A percentile compares a stretch with the other conserved stretches of the same genome.
Evolutionary conservation across 2,113 vertebrate species (phyloP).

Genomic region (Callipepla squamata): DNA sequence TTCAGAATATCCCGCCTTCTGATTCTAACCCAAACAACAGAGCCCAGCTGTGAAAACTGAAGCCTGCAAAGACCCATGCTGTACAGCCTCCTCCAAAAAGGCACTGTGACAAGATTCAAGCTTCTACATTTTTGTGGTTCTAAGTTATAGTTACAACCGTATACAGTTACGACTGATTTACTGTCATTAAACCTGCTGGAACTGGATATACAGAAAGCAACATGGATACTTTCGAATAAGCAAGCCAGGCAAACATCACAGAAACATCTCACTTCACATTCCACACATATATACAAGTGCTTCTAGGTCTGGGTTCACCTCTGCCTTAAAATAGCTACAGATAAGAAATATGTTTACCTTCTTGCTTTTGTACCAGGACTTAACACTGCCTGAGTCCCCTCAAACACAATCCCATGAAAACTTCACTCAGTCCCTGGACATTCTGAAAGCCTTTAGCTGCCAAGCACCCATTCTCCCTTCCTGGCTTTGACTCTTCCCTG

Average conservation of each 20-base stretch:
- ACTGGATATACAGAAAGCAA: not conserved
- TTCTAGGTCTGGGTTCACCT: not conserved
- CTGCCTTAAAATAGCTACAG: not conserved
- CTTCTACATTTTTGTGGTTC: not conserved
- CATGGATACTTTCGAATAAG: not conserved
- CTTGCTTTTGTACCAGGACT: not conserved
- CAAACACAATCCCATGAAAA: not conserved
- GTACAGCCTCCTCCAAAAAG: not conserved
- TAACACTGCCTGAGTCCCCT: not conserved
- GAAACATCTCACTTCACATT: not conserved
- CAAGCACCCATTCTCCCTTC: not conserved
- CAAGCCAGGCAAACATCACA: not conserved
- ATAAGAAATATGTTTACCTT: not conserved
- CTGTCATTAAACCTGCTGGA: not conserved
- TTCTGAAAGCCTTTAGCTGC: not conserved
- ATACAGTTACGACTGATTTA: not conserved
- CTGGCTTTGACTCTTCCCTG: not conserved
- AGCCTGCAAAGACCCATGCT: not conserved
- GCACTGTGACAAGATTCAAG: not conserved
- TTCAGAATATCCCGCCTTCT: constrained; percentile 55
- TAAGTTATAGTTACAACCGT: not conserved
- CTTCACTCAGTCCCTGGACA: not conserved
- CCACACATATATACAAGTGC: not conserved
- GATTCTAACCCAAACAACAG: constrained; percentile 57
- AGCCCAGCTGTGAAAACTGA: constrained; percentile 69